Evolutionary conservation across 2,113 vertebrate genomes (phyloP).

Genomic region (Clarias gariepinus): DNA sequence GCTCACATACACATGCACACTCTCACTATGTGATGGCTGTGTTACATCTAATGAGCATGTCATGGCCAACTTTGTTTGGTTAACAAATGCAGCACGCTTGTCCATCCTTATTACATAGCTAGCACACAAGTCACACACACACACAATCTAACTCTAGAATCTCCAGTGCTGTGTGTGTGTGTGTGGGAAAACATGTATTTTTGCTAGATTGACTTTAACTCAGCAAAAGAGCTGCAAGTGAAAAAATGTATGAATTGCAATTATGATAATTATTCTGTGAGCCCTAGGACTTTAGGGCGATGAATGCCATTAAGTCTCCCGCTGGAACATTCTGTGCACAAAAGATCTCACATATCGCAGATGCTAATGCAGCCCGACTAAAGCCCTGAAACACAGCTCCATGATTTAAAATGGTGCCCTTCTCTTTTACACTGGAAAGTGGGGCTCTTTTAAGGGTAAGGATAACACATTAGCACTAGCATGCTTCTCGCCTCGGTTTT

Average conservation of each 20-base stretch:
- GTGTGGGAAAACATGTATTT: not conserved
- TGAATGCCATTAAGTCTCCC: slow-evolving; percentile 45
- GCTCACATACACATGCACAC: slow-evolving; percentile 7
- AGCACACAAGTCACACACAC: not conserved
- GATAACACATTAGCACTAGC: slow-evolving; percentile 24
- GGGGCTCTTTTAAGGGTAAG: slow-evolving; percentile 20
- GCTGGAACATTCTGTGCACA: slow-evolving; percentile 29
- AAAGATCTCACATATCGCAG: slow-evolving; percentile 11
- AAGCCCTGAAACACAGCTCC: slow-evolving; percentile 17
- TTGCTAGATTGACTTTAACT: slow-evolving; percentile 30
- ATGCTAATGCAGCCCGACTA: slow-evolving; percentile 41
- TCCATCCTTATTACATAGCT: slow-evolving; percentile 13
- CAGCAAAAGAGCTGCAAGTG: not conserved
- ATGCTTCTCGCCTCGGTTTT: not conserved
- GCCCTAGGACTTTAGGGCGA: slow-evolving; percentile 22
- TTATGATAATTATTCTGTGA: slow-evolving; percentile 49
- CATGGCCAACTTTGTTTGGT: slow-evolving; percentile 59
- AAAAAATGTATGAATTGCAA: slow-evolving; percentile 53
- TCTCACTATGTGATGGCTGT: slow-evolving; percentile 58
- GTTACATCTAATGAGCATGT: slow-evolving; percentile 68
- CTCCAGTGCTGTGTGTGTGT: not conserved
- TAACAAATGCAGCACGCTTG: slow-evolving; percentile 58
- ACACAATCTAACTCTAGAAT: not conserved
- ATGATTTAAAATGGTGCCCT: slow-evolving; percentile 19
- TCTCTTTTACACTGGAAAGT: slow-evolving; percentile 16